Conservation (phyloP, 2,888 invertebrate species). For the Caenorhabditis imperialis region DNA sequence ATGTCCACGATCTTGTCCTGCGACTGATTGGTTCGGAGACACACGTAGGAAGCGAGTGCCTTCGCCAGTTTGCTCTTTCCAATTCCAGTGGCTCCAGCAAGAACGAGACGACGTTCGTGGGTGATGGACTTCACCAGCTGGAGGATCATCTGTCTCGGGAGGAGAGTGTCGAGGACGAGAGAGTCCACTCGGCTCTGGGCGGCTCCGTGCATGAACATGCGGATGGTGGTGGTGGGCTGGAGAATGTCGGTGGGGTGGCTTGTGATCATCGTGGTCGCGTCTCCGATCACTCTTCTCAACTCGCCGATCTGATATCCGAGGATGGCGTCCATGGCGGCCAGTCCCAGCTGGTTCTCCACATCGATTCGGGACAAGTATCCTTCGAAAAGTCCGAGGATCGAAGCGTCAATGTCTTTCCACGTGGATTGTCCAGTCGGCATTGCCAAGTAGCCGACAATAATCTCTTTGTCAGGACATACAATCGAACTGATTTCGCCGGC, state of each 20-base stretch:
- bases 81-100: slow-evolving; percentile 86
- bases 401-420: slow-evolving; percentile 72
- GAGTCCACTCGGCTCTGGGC: slow-evolving; percentile 91
- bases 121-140: slow-evolving; percentile 90
- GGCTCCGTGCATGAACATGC: slow-evolving; percentile 80
- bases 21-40: slow-evolving; percentile 66
- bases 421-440: slow-evolving; percentile 61
- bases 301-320: slow-evolving; percentile 89
- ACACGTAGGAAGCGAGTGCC: slow-evolving; percentile 93
- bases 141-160: slow-evolving; percentile 83
- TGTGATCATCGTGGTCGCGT: slow-evolving; percentile 9
- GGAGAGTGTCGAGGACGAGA: slow-evolving; percentile 80
- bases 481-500: slow-evolving; percentile 62
- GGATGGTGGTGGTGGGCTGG: slow-evolving; percentile 66
- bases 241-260: slow-evolving; percentile 66
- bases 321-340: slow-evolving; percentile 87
- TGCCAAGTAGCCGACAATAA: slow-evolving; percentile 72
- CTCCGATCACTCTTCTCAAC: slow-evolving; percentile 33
- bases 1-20: slow-evolving; percentile 68
- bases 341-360: slow-evolving; percentile 89
- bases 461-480: slow-evolving; percentile 69
- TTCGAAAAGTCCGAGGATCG: slow-evolving; percentile 65
- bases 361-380: slow-evolving; percentile 90
- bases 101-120: slow-evolving; percentile 92
- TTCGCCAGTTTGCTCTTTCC: slow-evolving; percentile 89